A percentile compares a stretch with the other conserved stretches of the same genome.
These are phyloP conservation scores for Marisa cornuarietis DNA, from an alignment of 1,140 invertebrate genomes.

Conservation along the genomic window DNA sequence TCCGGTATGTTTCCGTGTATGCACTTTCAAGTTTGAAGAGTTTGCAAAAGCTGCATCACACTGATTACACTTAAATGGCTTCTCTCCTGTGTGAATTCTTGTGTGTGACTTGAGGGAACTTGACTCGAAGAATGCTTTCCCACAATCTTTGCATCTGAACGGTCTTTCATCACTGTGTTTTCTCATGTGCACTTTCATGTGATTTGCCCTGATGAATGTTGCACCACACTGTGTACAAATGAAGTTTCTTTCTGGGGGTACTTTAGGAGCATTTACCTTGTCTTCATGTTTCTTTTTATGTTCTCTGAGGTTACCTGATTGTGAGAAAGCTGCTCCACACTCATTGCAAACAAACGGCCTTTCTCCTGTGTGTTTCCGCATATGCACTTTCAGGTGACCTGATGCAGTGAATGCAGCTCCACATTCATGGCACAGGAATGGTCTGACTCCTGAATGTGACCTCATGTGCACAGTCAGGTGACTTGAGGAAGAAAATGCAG, in stretches of 20 bases:
- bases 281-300: conserved; percentile 90
- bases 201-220: conserved; percentile 21
- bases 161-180: conserved; percentile 74
- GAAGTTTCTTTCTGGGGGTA: conserved; percentile 5
- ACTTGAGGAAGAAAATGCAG: too few relatives aligned
- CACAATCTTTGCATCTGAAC: conserved; percentile 29
- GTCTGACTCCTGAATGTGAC: conserved; percentile 74
- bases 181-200: conserved; percentile 28
- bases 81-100: conserved; percentile 26
- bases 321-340: conserved; percentile 21
- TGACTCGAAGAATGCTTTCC: conserved; percentile 12
- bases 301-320: conserved; percentile 85
- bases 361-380: conserved; percentile 77
- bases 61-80: conserved; percentile 22
- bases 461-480: too few relatives aligned
- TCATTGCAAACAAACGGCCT: conserved; percentile 21
- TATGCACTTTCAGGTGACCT: conserved; percentile 82
- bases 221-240: conserved; percentile 22
- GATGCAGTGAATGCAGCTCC: conserved; percentile 81
- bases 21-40: conserved; percentile 17
- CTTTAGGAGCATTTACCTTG: conserved; percentile 55
- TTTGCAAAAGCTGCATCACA: conserved; percentile 25
- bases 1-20: conserved; percentile 27
- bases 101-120: conserved; percentile 20
- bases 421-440: conserved; percentile 69